Evolutionary conservation across 23 tunicate genomes (phyloP), one percentile per base, ranked within the genome.

Genomic region (Ciona savignyi): DNA sequence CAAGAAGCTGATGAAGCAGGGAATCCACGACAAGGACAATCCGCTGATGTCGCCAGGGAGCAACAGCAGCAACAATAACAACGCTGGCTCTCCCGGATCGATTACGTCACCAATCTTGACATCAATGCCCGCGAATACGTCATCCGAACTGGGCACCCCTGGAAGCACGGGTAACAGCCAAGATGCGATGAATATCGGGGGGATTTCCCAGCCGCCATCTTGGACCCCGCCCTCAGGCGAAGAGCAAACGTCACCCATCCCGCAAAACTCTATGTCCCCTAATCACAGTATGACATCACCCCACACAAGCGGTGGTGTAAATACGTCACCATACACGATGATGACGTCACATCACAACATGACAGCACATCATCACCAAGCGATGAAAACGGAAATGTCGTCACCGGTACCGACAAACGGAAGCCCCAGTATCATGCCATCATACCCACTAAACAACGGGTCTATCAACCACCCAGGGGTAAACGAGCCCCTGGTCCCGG

Each of bases 1-100:
- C 89, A 93, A 93, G 74, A 93, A 93, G 73, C 78, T 86, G 76
- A 83, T 93, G 88, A 93, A 93, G 64, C 98, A 93, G 27, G 96
- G 96, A 27, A 78, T 81, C 28, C 87, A 82, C 70, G 96, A 82
- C 76, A 88, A 88, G 35, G 96, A 88, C 84, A 88, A 88, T 68
- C 96, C 96, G 27, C 62, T 88, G 72, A 49, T 88, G 72, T 82
- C 96, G 32, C 80, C 96, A 15, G 83, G 84, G 15, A 88, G 86
- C 72, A 88, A 78, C 70, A 73, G 81, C 70, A 85, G 96, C 80
- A 81, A 79, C 73, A 82, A 70, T 65, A 81, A 82, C 80, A 88
- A 88, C 75, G 72, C 79, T 33, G 87, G 79, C 1, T 81, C 87
- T 6, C 96, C 96, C 9, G 63, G 83, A n/a, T 82, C 96, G 25